Evolutionary conservation across 2,797 vertebrate species (phyloP), one percentile per base, ranked within the genome.

Genomic region (Mus minutoides): DNA sequence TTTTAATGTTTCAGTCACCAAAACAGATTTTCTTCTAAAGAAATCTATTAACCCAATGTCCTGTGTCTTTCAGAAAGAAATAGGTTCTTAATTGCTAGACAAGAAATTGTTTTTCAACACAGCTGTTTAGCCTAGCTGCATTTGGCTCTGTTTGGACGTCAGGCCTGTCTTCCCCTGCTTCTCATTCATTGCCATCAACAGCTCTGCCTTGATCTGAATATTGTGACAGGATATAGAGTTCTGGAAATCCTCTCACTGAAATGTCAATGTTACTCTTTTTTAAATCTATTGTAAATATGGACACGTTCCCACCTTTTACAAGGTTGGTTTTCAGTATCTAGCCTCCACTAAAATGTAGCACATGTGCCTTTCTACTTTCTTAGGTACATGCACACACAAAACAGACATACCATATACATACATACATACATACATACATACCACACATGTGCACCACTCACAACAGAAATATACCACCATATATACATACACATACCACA

Each of bases 11-110:
- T 98, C 97, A 98, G 96, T 98, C 98, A 97, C 98, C 98, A 98
- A 98, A 98, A 94, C 98, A 98, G 97, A 98, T 98, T 98, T 98
- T 97, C 98, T 98, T 98, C 96, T 97, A 96, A 97, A 97, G 97
- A 98, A 98, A 97, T 97, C 98, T 97, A 98, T 98, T 98, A 98
- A 98, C 98, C 98, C 98, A 97, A 94, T 97, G 98, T 98, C 98
- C 98, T 98, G 22, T 95, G 86, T 97, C 96, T 98, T 98, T 94
- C 96, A 90, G 96, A 97, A 97, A 97, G 95, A 98, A 98, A 98
- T 98, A 2, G 17, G 92, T 97, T 98, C 97, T 97, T 98, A 98
- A 98, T 98, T 98, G 98, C 98, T 92, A 98, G 95, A 94, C 95
- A 88, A 97, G 97, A 98, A 97, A 93, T 98, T 95, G 97, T 98